Evolutionary conservation across 2,888 invertebrate genomes (phyloP).

Genomic region (Pachymerium ferrugineum): DNA sequence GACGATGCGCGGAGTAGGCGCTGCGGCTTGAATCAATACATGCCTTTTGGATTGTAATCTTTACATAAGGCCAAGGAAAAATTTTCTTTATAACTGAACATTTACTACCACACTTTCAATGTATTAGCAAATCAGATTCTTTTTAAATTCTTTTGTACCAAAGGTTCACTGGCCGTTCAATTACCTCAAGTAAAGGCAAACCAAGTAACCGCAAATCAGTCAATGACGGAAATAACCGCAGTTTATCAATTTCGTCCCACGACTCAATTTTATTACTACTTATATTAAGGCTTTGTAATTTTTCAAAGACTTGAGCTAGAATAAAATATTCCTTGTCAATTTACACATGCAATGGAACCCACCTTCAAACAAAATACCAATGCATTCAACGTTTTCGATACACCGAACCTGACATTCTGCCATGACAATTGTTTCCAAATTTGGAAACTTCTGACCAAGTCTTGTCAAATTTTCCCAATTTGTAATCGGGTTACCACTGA

Average conservation of each 20-base stretch:
- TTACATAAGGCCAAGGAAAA: too few species aligned
- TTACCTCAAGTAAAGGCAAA: constrained; percentile 57
- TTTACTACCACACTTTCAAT: too few species aligned
- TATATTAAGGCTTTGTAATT: constrained; percentile 58
- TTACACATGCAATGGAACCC: background rate
- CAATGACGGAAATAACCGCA: constrained; percentile 74
- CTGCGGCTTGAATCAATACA: too few species aligned
- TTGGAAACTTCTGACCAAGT: constrained; percentile 78
- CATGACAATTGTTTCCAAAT: constrained; percentile 73
- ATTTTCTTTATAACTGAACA: too few species aligned
- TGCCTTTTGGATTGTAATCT: too few species aligned
- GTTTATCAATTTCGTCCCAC: constrained; percentile 84
- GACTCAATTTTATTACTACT: constrained; percentile 75
- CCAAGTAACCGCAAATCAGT: constrained; percentile 78
- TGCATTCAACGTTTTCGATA: constrained; percentile 32
- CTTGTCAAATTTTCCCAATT: constrained; percentile 78
- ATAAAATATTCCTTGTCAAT: background rate
- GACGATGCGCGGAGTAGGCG: too few species aligned
- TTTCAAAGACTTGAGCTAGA: constrained; percentile 52
- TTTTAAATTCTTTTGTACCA: background rate
- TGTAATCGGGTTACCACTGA: constrained; percentile 79
- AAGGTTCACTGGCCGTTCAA: background rate
- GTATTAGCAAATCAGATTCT: too few species aligned
- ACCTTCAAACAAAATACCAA: constrained; percentile 27
- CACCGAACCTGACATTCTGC: constrained; percentile 70